These are phyloP conservation scores for Helicorthomorpha holstii DNA, from an alignment of 1,140 invertebrate genomes.

Conservation along the genomic window DNA sequence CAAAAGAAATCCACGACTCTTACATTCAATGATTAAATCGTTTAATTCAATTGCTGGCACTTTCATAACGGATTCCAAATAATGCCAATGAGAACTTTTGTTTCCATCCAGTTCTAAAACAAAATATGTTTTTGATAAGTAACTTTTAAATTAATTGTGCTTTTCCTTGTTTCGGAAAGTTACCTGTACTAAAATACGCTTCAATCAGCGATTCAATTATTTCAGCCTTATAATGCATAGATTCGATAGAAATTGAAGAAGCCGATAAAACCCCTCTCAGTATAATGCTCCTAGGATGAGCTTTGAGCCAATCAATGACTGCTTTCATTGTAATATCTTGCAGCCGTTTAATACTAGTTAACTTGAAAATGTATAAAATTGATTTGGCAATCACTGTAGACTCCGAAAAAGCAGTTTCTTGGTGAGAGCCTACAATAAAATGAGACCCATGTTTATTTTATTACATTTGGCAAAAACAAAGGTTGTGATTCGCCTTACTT, in stretches of 20 bases:
- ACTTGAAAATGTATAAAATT: constrained; percentile 6
- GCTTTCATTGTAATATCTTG: constrained; percentile 13
- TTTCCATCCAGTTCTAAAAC: background rate
- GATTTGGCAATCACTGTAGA: constrained; percentile 10
- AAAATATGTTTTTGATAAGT: background rate
- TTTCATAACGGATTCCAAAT: constrained; percentile 14
- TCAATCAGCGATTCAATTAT: constrained; percentile 23
- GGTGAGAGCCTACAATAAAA: background rate
- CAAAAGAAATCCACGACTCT: background rate
- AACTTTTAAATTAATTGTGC: background rate
- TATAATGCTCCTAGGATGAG: constrained; percentile 21
- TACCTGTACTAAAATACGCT: constrained; percentile 21
- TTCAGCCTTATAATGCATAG: constrained; percentile 19
- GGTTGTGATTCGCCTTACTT: constrained; percentile 25
- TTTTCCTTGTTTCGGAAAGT: constrained; percentile 1
- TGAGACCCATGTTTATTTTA: background rate
- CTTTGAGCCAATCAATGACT: constrained; percentile 17
- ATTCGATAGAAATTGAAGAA: constrained; percentile 19
- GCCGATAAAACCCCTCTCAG: constrained; percentile 21
- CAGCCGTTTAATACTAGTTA: constrained; percentile 11
- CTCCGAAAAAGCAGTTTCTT: constrained; percentile 4
- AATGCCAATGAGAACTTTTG: background rate
- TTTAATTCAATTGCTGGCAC: constrained; percentile 21
- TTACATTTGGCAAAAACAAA: background rate
- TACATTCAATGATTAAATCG: constrained; percentile 20